phyloP scores from a whole-genome alignment of 2,113 vertebrate genomes.

The Melospiza melodia region DNA sequence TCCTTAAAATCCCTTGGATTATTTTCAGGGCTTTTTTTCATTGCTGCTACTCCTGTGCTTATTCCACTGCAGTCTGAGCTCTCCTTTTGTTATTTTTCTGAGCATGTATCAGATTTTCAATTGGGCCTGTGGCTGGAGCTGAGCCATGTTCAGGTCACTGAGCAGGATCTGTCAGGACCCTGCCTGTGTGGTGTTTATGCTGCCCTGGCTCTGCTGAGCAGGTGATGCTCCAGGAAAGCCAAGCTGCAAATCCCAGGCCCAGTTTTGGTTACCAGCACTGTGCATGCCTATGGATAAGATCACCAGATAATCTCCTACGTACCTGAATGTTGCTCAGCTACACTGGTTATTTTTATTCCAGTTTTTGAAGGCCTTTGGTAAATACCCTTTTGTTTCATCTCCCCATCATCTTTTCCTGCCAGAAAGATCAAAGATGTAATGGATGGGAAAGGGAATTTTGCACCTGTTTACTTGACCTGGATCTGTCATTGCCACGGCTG shows the following conservation, averaged over 20 bases:
- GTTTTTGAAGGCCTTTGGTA: background rate
- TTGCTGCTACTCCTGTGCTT: background rate
- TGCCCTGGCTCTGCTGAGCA: background rate
- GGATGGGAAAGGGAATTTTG: background rate
- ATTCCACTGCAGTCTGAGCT: background rate
- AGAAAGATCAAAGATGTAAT: background rate
- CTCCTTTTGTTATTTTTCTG: background rate
- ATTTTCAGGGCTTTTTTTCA: constrained; percentile 24
- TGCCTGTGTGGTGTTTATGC: background rate
- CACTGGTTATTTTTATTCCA: background rate
- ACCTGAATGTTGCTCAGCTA: background rate
- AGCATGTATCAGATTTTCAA: background rate
- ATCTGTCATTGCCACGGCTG: background rate
- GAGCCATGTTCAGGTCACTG: background rate
- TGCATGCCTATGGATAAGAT: background rate
- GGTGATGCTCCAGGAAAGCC: background rate
- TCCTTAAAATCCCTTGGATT: constrained; percentile 35
- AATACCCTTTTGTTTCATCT: background rate
- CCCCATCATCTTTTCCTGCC: background rate
- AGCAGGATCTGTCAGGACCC: background rate
- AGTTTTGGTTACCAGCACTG: background rate
- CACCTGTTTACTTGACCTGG: background rate
- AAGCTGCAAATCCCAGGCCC: background rate
- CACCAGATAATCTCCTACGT: background rate
- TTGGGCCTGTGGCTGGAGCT: background rate